Conservation (phyloP, 2,888 invertebrate species). For the Anodontia alba region DNA sequence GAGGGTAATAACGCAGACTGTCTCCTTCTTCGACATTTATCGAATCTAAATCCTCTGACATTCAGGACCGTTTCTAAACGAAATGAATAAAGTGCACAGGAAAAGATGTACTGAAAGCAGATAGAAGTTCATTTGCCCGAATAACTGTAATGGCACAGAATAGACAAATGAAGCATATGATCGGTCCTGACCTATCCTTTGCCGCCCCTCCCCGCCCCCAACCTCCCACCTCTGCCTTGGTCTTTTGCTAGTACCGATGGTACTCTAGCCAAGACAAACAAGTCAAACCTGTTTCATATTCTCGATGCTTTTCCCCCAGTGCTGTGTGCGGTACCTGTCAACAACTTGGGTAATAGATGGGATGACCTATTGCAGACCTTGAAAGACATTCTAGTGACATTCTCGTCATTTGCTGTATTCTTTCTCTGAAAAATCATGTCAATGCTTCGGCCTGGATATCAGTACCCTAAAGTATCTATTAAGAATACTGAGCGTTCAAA, state of each 20-base stretch:
- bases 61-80: background rate
- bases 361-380: background rate
- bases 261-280: background rate
- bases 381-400: background rate
- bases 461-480: too few species aligned
- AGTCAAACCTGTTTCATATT: background rate
- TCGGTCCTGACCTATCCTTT: background rate
- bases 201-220: background rate
- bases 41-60: background rate
- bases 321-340: background rate
- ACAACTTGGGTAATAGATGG: background rate
- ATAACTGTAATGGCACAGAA: conserved; percentile 2
- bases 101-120: background rate
- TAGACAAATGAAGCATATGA: background rate
- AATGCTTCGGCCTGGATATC: too few species aligned
- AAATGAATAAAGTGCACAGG: background rate
- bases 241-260: background rate
- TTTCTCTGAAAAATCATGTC: too few species aligned
- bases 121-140: background rate
- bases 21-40: background rate
- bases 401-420: background rate
- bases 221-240: background rate
- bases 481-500: too few species aligned
- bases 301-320: background rate
- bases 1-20: background rate